Base-by-base conservation (phyloP, 2,797 vertebrate species). In the Nothura maculosa region DNA sequence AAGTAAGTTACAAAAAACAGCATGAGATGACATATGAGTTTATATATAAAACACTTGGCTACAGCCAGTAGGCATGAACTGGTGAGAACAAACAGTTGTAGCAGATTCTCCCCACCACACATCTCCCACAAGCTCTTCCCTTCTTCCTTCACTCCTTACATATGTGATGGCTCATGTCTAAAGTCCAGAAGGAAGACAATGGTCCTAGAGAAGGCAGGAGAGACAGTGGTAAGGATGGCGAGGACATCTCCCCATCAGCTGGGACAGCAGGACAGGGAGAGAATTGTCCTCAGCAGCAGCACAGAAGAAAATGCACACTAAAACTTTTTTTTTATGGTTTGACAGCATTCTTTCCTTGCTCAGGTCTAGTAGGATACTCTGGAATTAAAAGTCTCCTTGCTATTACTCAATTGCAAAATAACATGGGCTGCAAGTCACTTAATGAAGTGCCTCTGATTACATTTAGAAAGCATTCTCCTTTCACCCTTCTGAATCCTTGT, bases 271-370 rank as follows among this genome's bases (percentile, higher is more conserved):
- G 55, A 24, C 30, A 21, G 7, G 30, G 30, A 63, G 55, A 63
- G 28, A 10, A 6, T 75, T 79, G n/a, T 61, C 32, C 58, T 70
- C 32, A 5, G 0, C 27, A 7, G 18, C 5, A 54, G 7, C 0
- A 18, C 3, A 1, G 3, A 32, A 28, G n/a, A 28, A 81, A 87
- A 70, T 76, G 20, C 42, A 20, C 55, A 60, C 8, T 38, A n/a
- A 13, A 27, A 12, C 25, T 83, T 25, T 24, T n/a, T n/a, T 87
- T 81, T 40, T 50, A 27, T 12, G 47, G 47, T 22, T 43, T 63
- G n/a, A 66, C 50, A 73, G n/a, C 22, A 81, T 38, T 5, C 14
- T 85, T 6, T 80, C 16, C 57, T 63, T 36, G 17, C 19, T 70
- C 52, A 8, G 28, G 16, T 63, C 42, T 81, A 16, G 22, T 2